phyloP scores from a whole-genome alignment of 2,797 vertebrate genomes.

The Darevskia nairensis region DNA sequence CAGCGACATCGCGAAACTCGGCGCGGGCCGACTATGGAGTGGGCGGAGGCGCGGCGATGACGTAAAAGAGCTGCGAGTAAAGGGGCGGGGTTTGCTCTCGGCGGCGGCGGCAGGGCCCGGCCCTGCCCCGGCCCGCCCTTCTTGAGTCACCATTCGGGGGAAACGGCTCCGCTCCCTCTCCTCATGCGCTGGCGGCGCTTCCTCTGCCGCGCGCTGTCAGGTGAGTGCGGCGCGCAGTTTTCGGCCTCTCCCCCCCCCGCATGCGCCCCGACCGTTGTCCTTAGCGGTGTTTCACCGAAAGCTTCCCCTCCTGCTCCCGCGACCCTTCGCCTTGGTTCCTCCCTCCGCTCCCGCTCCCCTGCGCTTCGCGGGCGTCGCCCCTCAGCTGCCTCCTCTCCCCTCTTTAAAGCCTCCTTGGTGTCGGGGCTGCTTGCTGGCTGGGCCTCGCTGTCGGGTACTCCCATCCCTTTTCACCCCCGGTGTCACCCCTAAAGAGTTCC shows the following conservation, averaged over 20 bases:
- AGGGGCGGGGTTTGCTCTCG: not conserved
- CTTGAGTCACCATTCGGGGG: not conserved
- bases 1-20: not conserved
- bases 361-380: not conserved
- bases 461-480: not conserved
- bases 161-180: not conserved
- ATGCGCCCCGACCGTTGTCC: too few relatives aligned
- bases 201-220: slow-evolving; percentile 4
- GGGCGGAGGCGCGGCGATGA: not conserved
- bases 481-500: not conserved
- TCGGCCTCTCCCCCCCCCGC: too few relatives aligned
- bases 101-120: not conserved
- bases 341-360: too few relatives aligned
- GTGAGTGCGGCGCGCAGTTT: not conserved
- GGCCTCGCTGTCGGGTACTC: not conserved
- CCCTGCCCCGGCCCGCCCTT: not conserved
- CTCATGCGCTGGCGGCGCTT: slow-evolving; percentile 27
- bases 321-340: not conserved
- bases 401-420: not conserved
- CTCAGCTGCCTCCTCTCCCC: too few relatives aligned
- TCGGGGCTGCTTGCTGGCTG: not conserved
- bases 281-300: not conserved
- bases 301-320: not conserved
- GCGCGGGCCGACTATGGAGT: not conserved
- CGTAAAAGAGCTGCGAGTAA: not conserved